Conservation (phyloP, 2,888 invertebrate genomes). For the Apodemia mormo region DNA sequence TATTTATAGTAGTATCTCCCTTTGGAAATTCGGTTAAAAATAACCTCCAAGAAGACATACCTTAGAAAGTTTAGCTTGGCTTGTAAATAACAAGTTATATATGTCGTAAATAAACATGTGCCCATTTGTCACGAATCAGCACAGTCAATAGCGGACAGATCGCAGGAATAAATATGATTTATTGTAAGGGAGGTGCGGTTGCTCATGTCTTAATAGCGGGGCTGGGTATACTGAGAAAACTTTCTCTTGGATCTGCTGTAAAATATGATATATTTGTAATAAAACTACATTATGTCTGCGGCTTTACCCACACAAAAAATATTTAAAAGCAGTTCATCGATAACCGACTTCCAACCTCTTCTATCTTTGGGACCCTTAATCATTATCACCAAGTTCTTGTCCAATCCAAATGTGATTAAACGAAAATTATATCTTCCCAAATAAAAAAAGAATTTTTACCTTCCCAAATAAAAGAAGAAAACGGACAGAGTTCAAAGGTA, state of each 20-base stretch:
- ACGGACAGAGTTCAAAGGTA: too few species aligned
- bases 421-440: too few species aligned
- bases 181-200: slow-evolving; percentile 1
- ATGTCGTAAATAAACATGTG: slow-evolving; percentile 1
- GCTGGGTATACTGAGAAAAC: not conserved
- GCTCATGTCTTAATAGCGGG: slow-evolving; percentile 7
- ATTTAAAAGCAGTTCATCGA: too few species aligned
- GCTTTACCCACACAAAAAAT: too few species aligned
- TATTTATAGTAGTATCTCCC: too few species aligned
- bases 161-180: slow-evolving; percentile 8
- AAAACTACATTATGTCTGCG: not conserved
- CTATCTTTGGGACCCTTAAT: too few species aligned
- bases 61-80: not conserved
- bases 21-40: too few species aligned
- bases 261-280: not conserved
- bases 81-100: not conserved
- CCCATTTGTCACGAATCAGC: not conserved
- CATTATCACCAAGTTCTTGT: too few species aligned
- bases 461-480: too few species aligned
- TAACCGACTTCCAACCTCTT: too few species aligned
- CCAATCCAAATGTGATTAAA: too few species aligned
- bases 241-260: slow-evolving; percentile 13
- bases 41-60: not conserved
- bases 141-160: not conserved
- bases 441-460: too few species aligned